These are phyloP conservation scores for Argyra leucocephala DNA, from an alignment of 2,888 invertebrate species.

Conservation along the genomic window DNA sequence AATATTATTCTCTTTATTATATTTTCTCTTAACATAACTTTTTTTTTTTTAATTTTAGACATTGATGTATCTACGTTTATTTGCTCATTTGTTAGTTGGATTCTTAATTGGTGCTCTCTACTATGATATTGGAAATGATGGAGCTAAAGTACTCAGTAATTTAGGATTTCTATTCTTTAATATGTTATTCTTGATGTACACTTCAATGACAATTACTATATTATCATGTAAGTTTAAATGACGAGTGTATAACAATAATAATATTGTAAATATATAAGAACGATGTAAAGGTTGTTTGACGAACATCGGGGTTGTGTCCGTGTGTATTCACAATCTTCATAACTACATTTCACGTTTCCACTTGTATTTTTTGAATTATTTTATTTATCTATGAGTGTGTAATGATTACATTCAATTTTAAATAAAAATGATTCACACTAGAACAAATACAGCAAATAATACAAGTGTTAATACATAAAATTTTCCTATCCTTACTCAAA, in stretches of 20 bases:
- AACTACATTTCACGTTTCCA: too few relatives aligned
- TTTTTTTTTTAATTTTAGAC: slow-evolving; percentile 54
- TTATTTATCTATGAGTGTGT: too few relatives aligned
- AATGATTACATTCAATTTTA: too few relatives aligned
- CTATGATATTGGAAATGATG: slow-evolving; percentile 92
- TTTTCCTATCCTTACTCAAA: too few relatives aligned
- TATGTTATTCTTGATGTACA: slow-evolving; percentile 97
- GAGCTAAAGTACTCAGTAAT: slow-evolving; percentile 90
- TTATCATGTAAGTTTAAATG: slow-evolving; percentile 74
- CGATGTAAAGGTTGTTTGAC: too few relatives aligned
- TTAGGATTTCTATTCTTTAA: slow-evolving; percentile 96
- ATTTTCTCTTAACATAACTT: neutral
- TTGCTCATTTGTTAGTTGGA: slow-evolving; percentile 88
- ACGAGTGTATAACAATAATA: too few relatives aligned
- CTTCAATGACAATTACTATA: slow-evolving; percentile 98
- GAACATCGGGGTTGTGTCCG: too few relatives aligned
- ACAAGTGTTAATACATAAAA: too few relatives aligned
- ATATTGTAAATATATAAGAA: too few relatives aligned
- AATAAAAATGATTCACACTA: too few relatives aligned
- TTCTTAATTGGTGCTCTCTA: slow-evolving; percentile 90
- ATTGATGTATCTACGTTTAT: slow-evolving; percentile 84
- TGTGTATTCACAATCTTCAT: neutral
- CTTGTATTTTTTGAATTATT: too few relatives aligned
- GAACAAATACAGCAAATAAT: too few relatives aligned
- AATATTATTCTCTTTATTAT: slow-evolving; percentile 5